These are phyloP conservation scores for Takifugu ocellatus DNA, from an alignment of 2,797 vertebrate species.

Conservation along the genomic window DNA sequence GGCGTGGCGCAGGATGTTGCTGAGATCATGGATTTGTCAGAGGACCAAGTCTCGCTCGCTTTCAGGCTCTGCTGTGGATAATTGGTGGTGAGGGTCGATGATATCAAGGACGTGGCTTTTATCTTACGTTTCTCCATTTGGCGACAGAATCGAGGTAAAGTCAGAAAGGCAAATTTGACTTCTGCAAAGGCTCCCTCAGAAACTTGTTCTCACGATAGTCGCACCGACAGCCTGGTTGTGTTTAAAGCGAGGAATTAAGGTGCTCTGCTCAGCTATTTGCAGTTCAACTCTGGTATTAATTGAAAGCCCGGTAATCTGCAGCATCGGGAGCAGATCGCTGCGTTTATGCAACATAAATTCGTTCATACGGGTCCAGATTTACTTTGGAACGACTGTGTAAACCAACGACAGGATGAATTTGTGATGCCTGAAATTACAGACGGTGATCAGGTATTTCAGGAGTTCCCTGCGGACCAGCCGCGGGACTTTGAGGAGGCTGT, in stretches of 20 bases:
- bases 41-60: conserved; percentile 8
- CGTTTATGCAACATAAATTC: conserved; percentile 50
- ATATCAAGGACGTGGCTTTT: conserved; percentile 14
- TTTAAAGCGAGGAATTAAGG: conserved; percentile 57
- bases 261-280: conserved; percentile 49
- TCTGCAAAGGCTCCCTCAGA: conserved; percentile 18
- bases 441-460: conserved; percentile 6
- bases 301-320: conserved; percentile 59
- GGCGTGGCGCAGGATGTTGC: not conserved
- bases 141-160: conserved; percentile 15
- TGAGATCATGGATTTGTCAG: conserved; percentile 39
- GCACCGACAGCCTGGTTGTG: conserved; percentile 47
- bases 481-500: not conserved
- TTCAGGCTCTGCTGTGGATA: conserved; percentile 24
- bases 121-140: not conserved
- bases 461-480: not conserved
- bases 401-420: conserved; percentile 29
- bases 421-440: conserved; percentile 5
- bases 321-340: conserved; percentile 70
- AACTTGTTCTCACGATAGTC: not conserved
- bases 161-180: conserved; percentile 14
- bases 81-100: conserved; percentile 20
- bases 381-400: conserved; percentile 21
- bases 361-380: conserved; percentile 42
- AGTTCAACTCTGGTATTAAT: conserved; percentile 69